These are phyloP conservation scores for Eolophus roseicapilla DNA, from an alignment of 2,113 vertebrate species.

Conservation along the genomic window DNA sequence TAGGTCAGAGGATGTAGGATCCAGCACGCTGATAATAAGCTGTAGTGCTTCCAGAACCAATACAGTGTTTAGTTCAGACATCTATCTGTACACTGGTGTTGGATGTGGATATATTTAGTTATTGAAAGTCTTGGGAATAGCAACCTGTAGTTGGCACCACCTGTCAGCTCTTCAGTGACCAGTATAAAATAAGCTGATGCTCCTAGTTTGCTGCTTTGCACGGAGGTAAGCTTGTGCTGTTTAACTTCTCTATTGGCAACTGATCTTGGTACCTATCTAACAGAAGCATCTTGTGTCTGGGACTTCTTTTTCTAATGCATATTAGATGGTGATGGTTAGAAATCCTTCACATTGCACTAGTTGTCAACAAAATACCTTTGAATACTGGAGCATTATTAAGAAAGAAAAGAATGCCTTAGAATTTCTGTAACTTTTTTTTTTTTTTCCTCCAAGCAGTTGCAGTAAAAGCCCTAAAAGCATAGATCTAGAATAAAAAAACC, in stretches of 20 bases:
- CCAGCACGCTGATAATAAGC: fast-evolving
- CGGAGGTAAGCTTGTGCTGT: neutral
- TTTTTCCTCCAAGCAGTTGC: neutral
- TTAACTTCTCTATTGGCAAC: neutral
- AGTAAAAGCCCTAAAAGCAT: neutral
- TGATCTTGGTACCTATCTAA: neutral
- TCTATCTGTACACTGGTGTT: neutral
- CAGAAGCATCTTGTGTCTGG: neutral
- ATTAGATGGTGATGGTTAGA: fast-evolving
- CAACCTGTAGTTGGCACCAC: neutral
- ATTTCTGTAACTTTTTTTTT: neutral
- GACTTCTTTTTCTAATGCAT: neutral
- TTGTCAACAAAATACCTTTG: neutral
- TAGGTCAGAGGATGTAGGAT: neutral
- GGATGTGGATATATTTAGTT: neutral
- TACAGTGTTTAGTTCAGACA: neutral
- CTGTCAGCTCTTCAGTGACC: neutral
- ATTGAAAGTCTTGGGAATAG: neutral
- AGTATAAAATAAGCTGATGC: neutral
- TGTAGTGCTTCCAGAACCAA: neutral
- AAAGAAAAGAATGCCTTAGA: neutral
- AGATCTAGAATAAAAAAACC: neutral
- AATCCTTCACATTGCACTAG: neutral
- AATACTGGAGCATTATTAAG: neutral
- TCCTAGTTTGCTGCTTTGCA: neutral